phyloP scores from a whole-genome alignment of 2,113 vertebrate genomes.

The Uropsilus gracilis region DNA sequence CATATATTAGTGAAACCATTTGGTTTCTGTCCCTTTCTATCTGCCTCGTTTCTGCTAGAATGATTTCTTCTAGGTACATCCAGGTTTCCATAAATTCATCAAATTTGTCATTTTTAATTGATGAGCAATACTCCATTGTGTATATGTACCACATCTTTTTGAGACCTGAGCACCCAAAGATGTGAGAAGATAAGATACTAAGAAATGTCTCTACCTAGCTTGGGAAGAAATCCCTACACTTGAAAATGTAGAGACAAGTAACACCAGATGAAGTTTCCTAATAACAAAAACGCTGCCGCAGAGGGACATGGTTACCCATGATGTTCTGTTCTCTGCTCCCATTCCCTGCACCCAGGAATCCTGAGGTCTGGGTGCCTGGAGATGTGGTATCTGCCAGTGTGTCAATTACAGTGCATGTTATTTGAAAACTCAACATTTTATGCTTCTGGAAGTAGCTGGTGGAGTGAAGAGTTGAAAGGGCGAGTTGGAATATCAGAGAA shows the following conservation, averaged over 20 bases:
- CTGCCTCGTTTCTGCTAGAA: too few species aligned
- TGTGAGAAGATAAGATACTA: neutral
- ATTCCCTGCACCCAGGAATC: neutral
- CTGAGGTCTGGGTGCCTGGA: neutral
- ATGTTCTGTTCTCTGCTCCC: neutral
- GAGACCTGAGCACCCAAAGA: neutral
- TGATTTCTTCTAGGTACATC: too few species aligned
- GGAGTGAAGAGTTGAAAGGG: neutral
- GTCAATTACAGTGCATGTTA: neutral
- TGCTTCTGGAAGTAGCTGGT: neutral
- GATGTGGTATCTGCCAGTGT: neutral
- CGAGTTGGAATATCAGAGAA: neutral
- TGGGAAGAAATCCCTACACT: neutral
- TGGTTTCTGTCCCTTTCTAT: too few species aligned
- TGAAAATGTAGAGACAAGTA: neutral
- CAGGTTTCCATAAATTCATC: too few species aligned
- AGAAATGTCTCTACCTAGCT: neutral
- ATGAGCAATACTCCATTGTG: too few species aligned
- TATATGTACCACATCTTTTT: too few species aligned
- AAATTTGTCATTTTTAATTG: too few species aligned
- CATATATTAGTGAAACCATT: too few species aligned
- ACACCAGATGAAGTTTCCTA: neutral
- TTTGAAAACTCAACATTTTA: neutral
- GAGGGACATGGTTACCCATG: neutral
- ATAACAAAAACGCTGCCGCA: neutral